Conservation (phyloP, 2,797 vertebrate genomes). For the Premnoplex brunnescens region DNA sequence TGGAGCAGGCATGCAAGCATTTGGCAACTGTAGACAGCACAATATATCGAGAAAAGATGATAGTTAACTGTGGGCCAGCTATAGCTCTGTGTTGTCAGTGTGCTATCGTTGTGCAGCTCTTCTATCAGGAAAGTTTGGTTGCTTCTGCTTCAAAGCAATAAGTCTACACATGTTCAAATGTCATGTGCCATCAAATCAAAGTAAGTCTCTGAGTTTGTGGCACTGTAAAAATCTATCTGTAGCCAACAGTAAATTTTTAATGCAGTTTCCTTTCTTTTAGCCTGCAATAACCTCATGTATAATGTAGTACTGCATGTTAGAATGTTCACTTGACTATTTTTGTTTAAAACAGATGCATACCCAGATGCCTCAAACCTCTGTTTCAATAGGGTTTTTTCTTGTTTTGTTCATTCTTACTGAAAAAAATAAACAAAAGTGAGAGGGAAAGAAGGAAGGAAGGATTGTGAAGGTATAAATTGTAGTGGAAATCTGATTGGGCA, state of each 20-base stretch:
- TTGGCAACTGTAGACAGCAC: background rate
- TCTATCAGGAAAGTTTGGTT: background rate
- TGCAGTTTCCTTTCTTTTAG: constrained; percentile 49
- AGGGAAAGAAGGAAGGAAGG: background rate
- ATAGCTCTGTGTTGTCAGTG: background rate
- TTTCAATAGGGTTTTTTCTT: background rate
- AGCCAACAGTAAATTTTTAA: constrained; percentile 56
- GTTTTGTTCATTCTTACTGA: constrained; percentile 4
- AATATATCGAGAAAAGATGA: background rate
- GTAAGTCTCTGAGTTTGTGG: constrained; percentile 38
- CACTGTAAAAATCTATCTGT: constrained; percentile 20
- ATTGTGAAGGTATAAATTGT: background rate
- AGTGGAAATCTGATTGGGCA: background rate
- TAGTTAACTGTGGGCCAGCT: background rate
- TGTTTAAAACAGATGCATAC: constrained; percentile 58
- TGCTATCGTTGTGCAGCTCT: background rate
- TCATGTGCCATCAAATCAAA: constrained; percentile 35
- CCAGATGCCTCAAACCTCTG: constrained; percentile 64
- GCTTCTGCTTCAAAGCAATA: constrained; percentile 27
- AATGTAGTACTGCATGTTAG: constrained; percentile 56
- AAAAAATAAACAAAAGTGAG: background rate
- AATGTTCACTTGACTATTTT: constrained; percentile 54
- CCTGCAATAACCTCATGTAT: constrained; percentile 53
- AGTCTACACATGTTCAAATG: constrained; percentile 33
- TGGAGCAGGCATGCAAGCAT: background rate